phyloP scores from a whole-genome alignment of 2,888 invertebrate genomes.

The Germaria angustata region DNA sequence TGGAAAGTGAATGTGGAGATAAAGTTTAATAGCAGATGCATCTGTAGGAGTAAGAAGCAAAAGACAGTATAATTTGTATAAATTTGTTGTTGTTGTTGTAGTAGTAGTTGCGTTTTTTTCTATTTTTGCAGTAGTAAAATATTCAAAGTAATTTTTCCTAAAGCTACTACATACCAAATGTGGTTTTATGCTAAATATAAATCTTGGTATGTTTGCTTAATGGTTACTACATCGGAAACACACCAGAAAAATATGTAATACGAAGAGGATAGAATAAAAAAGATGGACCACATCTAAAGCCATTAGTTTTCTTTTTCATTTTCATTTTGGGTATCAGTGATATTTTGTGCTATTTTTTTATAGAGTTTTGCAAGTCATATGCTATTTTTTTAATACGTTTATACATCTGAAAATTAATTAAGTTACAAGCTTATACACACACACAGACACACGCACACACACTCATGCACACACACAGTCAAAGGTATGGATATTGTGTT shows the following conservation, averaged over 20 bases:
- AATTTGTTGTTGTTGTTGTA: conserved; percentile 2
- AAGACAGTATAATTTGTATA: conserved; percentile 44
- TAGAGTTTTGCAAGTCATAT: conserved; percentile 31
- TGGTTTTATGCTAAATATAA: conserved; percentile 67
- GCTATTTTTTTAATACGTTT: conserved; percentile 31
- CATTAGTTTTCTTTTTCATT: conserved; percentile 49
- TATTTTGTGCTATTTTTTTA: background rate
- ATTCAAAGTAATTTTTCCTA: conserved; percentile 66
- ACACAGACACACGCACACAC: background rate
- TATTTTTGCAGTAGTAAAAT: conserved; percentile 42
- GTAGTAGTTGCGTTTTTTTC: too few relatives aligned
- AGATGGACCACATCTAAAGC: conserved; percentile 49
- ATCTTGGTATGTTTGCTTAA: conserved; percentile 65
- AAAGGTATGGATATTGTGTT: too few relatives aligned
- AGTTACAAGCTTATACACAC: conserved; percentile 24
- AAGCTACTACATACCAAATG: conserved; percentile 64
- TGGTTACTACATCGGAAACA: conserved; percentile 35
- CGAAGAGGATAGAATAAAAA: background rate
- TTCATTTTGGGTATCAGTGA: background rate
- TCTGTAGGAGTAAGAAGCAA: background rate
- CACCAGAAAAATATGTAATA: background rate
- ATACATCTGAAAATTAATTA: conserved; percentile 49
- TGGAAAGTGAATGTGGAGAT: background rate
- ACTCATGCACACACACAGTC: too few relatives aligned
- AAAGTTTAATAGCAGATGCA: background rate